These are phyloP conservation scores for Heteromyza rotundicornis DNA, from an alignment of 2,888 invertebrate genomes.

Conservation along the genomic window DNA sequence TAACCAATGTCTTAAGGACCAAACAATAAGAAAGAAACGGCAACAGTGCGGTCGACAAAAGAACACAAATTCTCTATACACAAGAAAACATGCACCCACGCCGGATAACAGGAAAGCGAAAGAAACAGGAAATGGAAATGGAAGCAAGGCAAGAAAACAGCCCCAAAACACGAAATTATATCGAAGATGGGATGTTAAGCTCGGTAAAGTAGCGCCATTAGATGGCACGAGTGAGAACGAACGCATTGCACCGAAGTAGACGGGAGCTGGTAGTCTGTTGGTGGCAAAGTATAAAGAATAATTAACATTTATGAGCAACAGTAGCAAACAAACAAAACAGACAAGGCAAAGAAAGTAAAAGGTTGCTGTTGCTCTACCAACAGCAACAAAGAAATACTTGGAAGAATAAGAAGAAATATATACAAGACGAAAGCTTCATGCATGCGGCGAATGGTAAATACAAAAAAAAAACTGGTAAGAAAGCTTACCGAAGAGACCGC, in stretches of 20 bases:
- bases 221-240: too few relatives aligned
- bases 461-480: neutral
- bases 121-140: too few relatives aligned
- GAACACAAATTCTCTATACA: too few relatives aligned
- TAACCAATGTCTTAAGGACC: slow-evolving; percentile 34
- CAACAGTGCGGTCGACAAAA: neutral
- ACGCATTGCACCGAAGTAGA: neutral
- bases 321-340: slow-evolving; percentile 18
- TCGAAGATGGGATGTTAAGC: too few relatives aligned
- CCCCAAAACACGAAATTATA: too few relatives aligned
- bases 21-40: neutral
- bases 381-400: too few relatives aligned
- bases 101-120: too few relatives aligned
- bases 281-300: slow-evolving; percentile 26
- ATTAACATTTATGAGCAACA: slow-evolving; percentile 49
- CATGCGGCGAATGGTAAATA: neutral
- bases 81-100: too few relatives aligned
- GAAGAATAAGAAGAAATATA: too few relatives aligned
- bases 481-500: neutral
- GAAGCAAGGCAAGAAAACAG: too few relatives aligned
- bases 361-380: neutral
- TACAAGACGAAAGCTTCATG: too few relatives aligned
- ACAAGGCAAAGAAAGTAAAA: neutral
- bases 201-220: too few relatives aligned
- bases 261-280: neutral